A percentile compares a stretch with the other conserved stretches of the same genome.
Evolutionary conservation across 1,140 invertebrate genomes (phyloP).

Genomic region (Fopius arisanus): DNA sequence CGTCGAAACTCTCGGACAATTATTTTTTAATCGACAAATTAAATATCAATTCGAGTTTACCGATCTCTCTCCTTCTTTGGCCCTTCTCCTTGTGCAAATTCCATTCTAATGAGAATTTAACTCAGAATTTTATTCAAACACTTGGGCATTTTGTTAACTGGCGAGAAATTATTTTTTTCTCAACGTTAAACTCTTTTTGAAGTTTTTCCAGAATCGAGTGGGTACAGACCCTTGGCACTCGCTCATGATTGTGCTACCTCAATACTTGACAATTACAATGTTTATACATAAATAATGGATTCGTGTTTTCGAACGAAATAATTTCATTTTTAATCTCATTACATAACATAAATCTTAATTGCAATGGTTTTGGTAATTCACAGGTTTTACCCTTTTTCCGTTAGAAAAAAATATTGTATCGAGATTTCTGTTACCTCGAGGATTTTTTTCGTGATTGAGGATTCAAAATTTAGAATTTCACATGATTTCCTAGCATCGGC

Average conservation of each 20-base stretch:
- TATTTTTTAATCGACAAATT: background rate
- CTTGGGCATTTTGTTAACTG: too few species aligned
- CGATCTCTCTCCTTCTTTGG: background rate
- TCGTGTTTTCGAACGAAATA: background rate
- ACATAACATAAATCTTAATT: background rate
- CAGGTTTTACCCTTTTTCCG: background rate
- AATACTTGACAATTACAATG: background rate
- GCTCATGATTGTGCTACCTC: background rate
- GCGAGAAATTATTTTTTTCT: too few species aligned
- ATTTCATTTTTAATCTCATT: background rate
- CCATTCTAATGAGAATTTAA: too few species aligned
- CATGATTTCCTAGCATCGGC: background rate
- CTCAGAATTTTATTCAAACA: background rate
- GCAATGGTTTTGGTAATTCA: background rate
- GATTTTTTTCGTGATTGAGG: background rate
- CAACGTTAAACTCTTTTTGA: too few species aligned
- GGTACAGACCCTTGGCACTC: background rate
- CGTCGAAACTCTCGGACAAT: background rate
- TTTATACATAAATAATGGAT: background rate
- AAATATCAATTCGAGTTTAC: background rate
- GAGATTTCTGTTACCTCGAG: background rate
- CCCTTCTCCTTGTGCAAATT: slow-evolving; percentile 2
- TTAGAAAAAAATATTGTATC: background rate
- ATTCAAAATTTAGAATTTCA: background rate
- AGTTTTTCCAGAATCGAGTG: background rate